Evolutionary conservation across 2,113 vertebrate genomes (phyloP), one percentile per base, ranked within the genome.

Genomic region (Epinephelus fuscoguttatus): DNA sequence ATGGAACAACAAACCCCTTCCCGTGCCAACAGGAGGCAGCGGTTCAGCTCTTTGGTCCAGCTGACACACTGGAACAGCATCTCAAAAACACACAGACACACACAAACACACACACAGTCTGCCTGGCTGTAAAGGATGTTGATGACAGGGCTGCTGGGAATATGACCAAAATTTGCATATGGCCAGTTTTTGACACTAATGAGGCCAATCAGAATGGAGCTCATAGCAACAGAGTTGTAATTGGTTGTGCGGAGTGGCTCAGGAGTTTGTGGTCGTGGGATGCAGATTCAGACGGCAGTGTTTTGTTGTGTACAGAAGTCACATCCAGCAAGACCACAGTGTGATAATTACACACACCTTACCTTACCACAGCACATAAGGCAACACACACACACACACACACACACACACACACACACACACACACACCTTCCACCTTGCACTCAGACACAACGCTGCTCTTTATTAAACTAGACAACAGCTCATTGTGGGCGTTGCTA

Each of bases 381-480:
- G 57, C 68, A 86, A 62, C 60, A 75, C 72, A 74, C 82, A 84
- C 70, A 59, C 57, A 87, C 84, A 87, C 81, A 92, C 87, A 90
- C 89, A 92, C 84, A 75, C 72, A 79, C 82, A 84, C 70, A 59
- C 60, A 75, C 67, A 79, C 82, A 84, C 63, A 59, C 57, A 87
- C 84, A 85, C 81, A 92, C 88, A 90, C 89, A 92, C 84, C 80
- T 85, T 89, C 68, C 81, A 88, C 81, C 86, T 81, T 60, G 66
- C 30, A 27, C 75, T 91, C 89, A 95, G 91, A 89, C 87, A 92
- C 83, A 91, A 86, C 82, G 86, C 87, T 71, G 90, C 90, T 94
- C 92, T 94, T 96, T 93, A 96, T 94, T 95, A 94, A 95, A 95
- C 89, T 84, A 94, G 94, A 96, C 94, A 96, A 95, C 95, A 95